A percentile compares a stretch with the other conserved stretches of the same genome.
phyloP scores from a whole-genome alignment of 2,797 vertebrate genomes.

The Coracias cyanogaster region DNA sequence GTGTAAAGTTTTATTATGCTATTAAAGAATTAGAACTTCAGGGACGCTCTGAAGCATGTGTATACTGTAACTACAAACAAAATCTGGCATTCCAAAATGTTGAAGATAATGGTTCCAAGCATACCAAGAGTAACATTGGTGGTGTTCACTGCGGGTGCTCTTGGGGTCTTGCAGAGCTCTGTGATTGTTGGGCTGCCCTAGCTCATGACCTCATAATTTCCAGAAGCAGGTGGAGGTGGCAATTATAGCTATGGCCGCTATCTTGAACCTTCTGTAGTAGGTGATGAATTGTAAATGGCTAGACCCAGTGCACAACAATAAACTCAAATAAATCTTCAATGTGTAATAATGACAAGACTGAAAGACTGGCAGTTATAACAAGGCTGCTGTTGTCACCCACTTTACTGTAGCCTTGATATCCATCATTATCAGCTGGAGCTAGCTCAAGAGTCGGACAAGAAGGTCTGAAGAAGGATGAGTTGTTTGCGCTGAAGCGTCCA shows the following conservation, averaged over 20 bases:
- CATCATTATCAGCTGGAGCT: conserved; percentile 89
- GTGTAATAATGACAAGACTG: conserved; percentile 91
- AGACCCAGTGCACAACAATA: conserved; percentile 85
- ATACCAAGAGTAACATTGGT: not conserved
- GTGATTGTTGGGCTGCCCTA: conserved; percentile 74
- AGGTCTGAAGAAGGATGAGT: conserved; percentile 90
- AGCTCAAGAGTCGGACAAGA: conserved; percentile 85
- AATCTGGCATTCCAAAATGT: not conserved
- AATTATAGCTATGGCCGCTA: conserved; percentile 87
- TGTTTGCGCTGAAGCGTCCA: conserved; percentile 88
- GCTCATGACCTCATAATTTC: conserved; percentile 86
- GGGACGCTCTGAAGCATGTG: not conserved
- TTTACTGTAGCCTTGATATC: conserved; percentile 87
- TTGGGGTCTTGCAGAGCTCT: conserved; percentile 26
- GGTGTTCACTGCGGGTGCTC: not conserved
- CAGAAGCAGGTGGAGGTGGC: conserved; percentile 87
- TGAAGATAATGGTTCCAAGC: not conserved
- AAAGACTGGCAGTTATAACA: conserved; percentile 92
- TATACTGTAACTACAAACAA: not conserved
- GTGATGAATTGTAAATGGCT: conserved; percentile 93
- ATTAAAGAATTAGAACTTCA: not conserved
- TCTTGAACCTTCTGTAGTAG: conserved; percentile 83
- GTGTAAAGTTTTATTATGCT: not conserved
- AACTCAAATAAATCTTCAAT: conserved; percentile 92
- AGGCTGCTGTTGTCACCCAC: conserved; percentile 90